phyloP scores from a whole-genome alignment of 2,888 invertebrate species.

The Mellilla xanthometata region DNA sequence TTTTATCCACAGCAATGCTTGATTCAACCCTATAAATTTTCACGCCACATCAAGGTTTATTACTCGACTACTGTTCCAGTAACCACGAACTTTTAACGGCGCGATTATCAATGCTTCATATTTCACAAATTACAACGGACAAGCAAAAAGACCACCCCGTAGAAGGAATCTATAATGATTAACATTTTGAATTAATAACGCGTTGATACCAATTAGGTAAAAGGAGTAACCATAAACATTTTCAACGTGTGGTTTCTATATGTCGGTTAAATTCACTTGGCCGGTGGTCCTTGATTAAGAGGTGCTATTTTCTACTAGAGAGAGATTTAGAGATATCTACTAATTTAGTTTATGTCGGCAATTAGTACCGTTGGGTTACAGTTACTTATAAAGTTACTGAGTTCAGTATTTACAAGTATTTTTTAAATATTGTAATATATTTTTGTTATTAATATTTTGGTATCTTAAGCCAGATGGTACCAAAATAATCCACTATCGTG shows the following conservation, averaged over 20 bases:
- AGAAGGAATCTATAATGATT: slow-evolving; percentile 32
- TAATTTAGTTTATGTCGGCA: slow-evolving; percentile 29
- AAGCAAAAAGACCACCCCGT: slow-evolving; percentile 61
- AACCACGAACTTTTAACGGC: slow-evolving; percentile 51
- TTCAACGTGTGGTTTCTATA: slow-evolving; percentile 39
- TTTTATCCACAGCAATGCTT: slow-evolving; percentile 3
- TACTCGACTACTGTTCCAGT: slow-evolving; percentile 59
- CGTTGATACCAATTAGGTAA: slow-evolving; percentile 61
- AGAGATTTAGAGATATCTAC: slow-evolving; percentile 23
- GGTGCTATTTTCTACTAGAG: slow-evolving; percentile 23
- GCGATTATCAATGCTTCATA: slow-evolving; percentile 59
- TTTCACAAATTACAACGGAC: slow-evolving; percentile 40
- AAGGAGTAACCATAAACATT: slow-evolving; percentile 45
- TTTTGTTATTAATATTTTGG: too few species aligned
- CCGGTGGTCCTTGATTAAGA: slow-evolving; percentile 44
- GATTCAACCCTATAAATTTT: slow-evolving; percentile 58
- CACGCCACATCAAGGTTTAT: slow-evolving; percentile 58
- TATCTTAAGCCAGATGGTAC: too few species aligned
- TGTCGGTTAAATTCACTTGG: slow-evolving; percentile 37
- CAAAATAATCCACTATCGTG: too few species aligned
- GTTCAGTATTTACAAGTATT: neutral
- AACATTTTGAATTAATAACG: slow-evolving; percentile 63
- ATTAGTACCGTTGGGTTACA: slow-evolving; percentile 18
- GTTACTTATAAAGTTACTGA: slow-evolving; percentile 2
- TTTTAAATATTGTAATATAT: too few species aligned